Evolutionary conservation across 2,888 invertebrate genomes (phyloP).

Genomic region (Lasioglossum calceatum): DNA sequence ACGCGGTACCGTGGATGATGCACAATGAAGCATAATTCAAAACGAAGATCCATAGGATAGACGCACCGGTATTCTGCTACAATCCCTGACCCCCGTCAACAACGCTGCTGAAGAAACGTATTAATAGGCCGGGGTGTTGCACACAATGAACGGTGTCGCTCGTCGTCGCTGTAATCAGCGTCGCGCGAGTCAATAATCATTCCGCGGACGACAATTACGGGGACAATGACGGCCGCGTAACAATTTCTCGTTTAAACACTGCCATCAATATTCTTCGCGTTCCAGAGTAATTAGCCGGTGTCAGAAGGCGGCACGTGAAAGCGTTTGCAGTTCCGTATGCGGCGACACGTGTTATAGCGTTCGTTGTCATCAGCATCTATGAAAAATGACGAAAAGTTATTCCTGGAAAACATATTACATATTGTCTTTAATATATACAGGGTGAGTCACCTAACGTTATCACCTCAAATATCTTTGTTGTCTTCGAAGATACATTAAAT

Average conservation of each 20-base stretch:
- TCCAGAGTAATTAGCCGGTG: conserved; percentile 79
- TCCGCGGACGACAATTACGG: conserved; percentile 74
- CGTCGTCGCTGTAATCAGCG: conserved; percentile 72
- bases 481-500: too few relatives aligned
- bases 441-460: too few relatives aligned
- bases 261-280: conserved; percentile 78
- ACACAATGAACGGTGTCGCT: conserved; percentile 62
- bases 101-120: conserved; percentile 50
- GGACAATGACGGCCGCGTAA: conserved; percentile 78
- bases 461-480: too few relatives aligned
- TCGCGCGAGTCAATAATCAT: conserved; percentile 75
- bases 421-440: neutral
- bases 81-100: conserved; percentile 62
- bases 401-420: neutral
- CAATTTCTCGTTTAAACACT: conserved; percentile 75
- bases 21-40: conserved; percentile 55
- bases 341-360: neutral
- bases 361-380: neutral
- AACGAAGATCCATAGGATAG: conserved; percentile 40
- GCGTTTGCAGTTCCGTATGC: conserved; percentile 52
- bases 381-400: neutral
- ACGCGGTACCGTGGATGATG: conserved; percentile 13
- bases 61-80: conserved; percentile 21
- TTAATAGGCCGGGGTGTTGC: conserved; percentile 57
- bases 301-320: conserved; percentile 76